phyloP scores from a whole-genome alignment of 2,113 vertebrate genomes.

The Mastomys natalensis region DNA sequence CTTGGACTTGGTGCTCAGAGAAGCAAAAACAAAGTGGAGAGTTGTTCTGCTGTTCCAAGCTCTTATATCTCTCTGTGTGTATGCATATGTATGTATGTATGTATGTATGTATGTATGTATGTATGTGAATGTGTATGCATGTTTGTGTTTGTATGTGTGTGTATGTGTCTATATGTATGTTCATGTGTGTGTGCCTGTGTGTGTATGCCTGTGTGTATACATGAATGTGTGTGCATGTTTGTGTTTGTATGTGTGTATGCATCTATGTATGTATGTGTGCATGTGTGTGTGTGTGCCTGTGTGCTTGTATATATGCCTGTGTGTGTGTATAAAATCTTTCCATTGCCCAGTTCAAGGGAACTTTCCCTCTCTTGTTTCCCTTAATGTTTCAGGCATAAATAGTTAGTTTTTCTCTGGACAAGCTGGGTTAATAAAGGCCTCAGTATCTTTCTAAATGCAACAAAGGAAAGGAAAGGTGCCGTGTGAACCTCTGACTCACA shows the following conservation, averaged over 20 bases:
- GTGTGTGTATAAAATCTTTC: background rate
- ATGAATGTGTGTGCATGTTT: background rate
- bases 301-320: background rate
- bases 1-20: background rate
- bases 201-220: too few relatives aligned
- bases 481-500: background rate
- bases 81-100: background rate
- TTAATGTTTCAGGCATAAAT: background rate
- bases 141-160: too few relatives aligned
- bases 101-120: background rate
- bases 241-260: too few relatives aligned
- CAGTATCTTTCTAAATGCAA: background rate
- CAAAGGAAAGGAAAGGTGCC: background rate
- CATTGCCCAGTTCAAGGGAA: background rate
- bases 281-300: too few relatives aligned
- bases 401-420: constrained; percentile 40
- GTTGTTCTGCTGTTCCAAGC: background rate
- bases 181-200: too few relatives aligned
- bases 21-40: background rate
- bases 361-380: background rate
- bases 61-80: background rate
- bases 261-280: too few relatives aligned
- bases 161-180: too few relatives aligned
- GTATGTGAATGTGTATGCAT: too few relatives aligned
- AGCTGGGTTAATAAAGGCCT: background rate